A percentile compares a stretch with the other conserved stretches of the same genome.
Evolutionary conservation across 1,140 invertebrate genomes (phyloP).

Genomic region (Meteorus sp.): DNA sequence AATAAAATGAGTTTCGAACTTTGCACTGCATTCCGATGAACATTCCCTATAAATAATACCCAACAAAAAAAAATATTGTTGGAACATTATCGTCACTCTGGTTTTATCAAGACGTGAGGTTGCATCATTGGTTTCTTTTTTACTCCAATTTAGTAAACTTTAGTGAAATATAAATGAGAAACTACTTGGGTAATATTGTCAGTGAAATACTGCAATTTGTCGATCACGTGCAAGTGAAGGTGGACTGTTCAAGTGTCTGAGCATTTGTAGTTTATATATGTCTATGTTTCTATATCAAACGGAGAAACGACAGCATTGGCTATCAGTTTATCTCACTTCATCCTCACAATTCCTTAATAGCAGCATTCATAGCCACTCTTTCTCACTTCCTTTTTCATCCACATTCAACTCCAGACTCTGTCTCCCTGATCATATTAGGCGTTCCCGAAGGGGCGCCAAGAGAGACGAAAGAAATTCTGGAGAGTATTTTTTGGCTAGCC

Average conservation of each 20-base stretch:
- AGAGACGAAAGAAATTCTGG: conserved; percentile 6
- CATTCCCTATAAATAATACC: too few relatives aligned
- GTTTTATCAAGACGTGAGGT: too few relatives aligned
- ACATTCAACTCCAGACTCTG: background rate
- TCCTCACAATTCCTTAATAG: background rate
- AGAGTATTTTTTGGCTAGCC: conserved; percentile 12
- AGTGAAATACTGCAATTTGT: conserved; percentile 4
- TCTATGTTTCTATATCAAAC: too few relatives aligned
- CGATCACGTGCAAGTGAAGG: conserved; percentile 15
- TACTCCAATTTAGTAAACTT: conserved; percentile 29
- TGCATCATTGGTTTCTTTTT: background rate
- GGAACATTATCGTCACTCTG: too few relatives aligned
- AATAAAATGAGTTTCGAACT: too few relatives aligned
- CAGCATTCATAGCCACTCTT: background rate
- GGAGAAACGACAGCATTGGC: background rate
- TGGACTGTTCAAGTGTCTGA: too few relatives aligned
- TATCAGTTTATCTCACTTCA: background rate
- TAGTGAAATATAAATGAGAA: conserved; percentile 22
- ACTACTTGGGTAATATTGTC: background rate
- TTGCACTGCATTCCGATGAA: too few relatives aligned
- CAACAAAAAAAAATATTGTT: too few relatives aligned
- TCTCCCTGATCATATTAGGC: conserved; percentile 21
- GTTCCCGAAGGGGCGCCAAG: conserved; percentile 16
- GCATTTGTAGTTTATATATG: too few relatives aligned
- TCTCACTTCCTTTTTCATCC: conserved; percentile 6